Evolutionary conservation across 2,888 invertebrate genomes (phyloP), one percentile per base, ranked within the genome.

Genomic region (Allygus modestus): DNA sequence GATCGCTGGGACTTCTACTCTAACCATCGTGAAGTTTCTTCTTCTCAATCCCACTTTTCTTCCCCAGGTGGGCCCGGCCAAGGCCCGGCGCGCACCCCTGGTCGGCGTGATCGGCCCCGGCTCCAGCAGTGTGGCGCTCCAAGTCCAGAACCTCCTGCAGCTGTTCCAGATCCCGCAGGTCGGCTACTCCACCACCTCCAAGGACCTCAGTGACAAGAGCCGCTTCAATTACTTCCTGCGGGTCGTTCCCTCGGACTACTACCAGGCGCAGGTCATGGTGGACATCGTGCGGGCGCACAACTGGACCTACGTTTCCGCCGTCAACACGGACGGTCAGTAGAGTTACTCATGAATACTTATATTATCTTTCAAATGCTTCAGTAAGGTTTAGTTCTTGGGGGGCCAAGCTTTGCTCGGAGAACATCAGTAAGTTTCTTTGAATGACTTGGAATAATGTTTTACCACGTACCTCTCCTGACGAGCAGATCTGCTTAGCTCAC

Each of bases 231-330:
- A 95, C 88, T 96, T 96, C 90, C 92, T 95, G 88, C 92, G 96
- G 51, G 95, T 96, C 33, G 96, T 96, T 61, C 96, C 96, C 15
- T 94, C 95, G 0, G 96, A 96, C 91, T 93, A 93, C 87, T 94
- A 94, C 90, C 96, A 96, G 91, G 96, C 95, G 20, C 93, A 94
- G 89, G 94, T 94, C 81, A 93, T 96, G 89, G 92, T 95, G 86
- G 94, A 95, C 88, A 91, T 95, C 85, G 93, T 95, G 71, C 91
- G 92, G 85, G 91, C 92, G 85, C 93, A 94, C 90, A 95, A 95
- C 90, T 96, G 96, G 96, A 95, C 94, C 11, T 96, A 96, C 90
- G 94, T 96, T 58, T 95, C 95, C 65, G 94, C 94, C 23, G 93
- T 95, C 71, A 94, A 95, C 89, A 95, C 95, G 0, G 94, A 95